phyloP scores from a whole-genome alignment of 2,113 vertebrate genomes.

The Arizona elegans region DNA sequence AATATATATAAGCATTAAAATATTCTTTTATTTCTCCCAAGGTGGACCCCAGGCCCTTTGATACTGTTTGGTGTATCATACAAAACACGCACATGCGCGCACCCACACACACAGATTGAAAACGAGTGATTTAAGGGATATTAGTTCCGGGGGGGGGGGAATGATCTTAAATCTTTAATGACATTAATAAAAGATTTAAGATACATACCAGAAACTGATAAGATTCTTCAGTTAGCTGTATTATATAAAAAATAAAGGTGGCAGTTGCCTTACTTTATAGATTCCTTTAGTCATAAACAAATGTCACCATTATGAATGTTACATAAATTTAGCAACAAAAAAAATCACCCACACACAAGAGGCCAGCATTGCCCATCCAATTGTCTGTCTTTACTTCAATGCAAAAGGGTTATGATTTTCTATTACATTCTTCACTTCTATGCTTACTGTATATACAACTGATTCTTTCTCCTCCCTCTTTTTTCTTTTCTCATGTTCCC shows the following conservation, averaged over 20 bases:
- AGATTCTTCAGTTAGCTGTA: neutral
- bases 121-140: neutral
- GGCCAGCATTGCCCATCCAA: neutral
- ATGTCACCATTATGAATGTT: neutral
- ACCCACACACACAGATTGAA: neutral
- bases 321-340: neutral
- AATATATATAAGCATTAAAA: neutral
- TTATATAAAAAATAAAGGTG: neutral
- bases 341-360: neutral
- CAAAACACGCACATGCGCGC: neutral
- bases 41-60: neutral
- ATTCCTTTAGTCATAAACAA: neutral
- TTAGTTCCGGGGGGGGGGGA: neutral
- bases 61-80: neutral
- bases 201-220: neutral
- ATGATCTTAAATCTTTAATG: neutral
- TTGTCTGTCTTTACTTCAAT: neutral
- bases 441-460: neutral
- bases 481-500: neutral
- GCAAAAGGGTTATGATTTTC: conserved; percentile 37
- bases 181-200: neutral
- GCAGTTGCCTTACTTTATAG: neutral
- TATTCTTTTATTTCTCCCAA: neutral
- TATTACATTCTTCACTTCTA: neutral
- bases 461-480: neutral